Conservation (phyloP, 2,888 invertebrate genomes). For the Oxycera nigricornis region DNA sequence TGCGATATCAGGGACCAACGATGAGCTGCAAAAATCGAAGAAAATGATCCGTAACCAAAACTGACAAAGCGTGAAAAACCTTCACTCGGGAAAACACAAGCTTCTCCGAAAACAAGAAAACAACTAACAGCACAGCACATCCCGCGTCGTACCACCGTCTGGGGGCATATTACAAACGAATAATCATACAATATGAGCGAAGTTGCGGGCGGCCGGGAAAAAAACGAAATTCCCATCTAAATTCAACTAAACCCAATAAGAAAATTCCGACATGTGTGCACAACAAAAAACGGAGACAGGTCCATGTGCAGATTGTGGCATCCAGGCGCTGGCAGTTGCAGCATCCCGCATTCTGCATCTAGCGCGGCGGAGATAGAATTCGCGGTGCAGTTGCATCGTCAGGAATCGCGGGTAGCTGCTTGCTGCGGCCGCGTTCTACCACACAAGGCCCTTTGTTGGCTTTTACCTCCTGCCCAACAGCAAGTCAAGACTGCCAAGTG, state of each 20-base stretch:
- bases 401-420: conserved; percentile 14
- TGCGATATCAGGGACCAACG: not conserved
- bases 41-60: conserved; percentile 48
- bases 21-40: conserved; percentile 42
- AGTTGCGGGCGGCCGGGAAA: conserved; percentile 24
- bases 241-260: conserved; percentile 29
- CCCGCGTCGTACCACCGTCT: not conserved
- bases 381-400: conserved; percentile 19
- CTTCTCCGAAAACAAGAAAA: conserved; percentile 33
- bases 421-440: conserved; percentile 12
- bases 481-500: conserved; percentile 31
- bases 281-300: conserved; percentile 11
- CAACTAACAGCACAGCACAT: not conserved
- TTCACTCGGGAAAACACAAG: conserved; percentile 34
- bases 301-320: conserved; percentile 35
- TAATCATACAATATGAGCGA: not conserved
- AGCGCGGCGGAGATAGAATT: not conserved
- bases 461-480: conserved; percentile 11
- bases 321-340: conserved; percentile 3
- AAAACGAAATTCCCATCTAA: conserved; percentile 35
- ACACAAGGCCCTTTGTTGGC: conserved; percentile 11
- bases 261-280: conserved; percentile 11
- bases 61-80: conserved; percentile 47
- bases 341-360: conserved; percentile 15
- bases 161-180: conserved; percentile 9